phyloP scores from a whole-genome alignment of 2,113 vertebrate genomes.

The Crypturellus undulatus region DNA sequence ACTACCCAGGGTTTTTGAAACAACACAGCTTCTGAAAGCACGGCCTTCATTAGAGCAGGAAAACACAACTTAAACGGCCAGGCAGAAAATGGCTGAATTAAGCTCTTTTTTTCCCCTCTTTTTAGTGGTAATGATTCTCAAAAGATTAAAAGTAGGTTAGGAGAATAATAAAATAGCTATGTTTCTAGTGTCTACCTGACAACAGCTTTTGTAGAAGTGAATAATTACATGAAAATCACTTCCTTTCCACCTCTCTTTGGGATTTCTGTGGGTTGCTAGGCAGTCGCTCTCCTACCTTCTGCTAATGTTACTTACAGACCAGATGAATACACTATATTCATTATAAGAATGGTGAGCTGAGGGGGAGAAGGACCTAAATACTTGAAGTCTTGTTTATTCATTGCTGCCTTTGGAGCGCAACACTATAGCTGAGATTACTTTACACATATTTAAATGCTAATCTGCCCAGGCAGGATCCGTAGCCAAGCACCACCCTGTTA shows the following conservation, averaged over 20 bases:
- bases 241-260: constrained; percentile 81
- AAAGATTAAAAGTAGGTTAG: constrained; percentile 84
- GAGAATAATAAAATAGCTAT: constrained; percentile 82
- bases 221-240: constrained; percentile 86
- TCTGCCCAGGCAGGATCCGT: constrained; percentile 10
- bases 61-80: constrained; percentile 74
- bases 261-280: constrained; percentile 83
- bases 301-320: constrained; percentile 77
- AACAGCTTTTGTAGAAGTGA: constrained; percentile 81
- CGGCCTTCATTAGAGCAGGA: constrained; percentile 58
- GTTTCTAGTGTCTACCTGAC: constrained; percentile 86
- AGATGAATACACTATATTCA: constrained; percentile 76
- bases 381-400: constrained; percentile 67
- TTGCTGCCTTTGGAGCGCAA: constrained; percentile 50
- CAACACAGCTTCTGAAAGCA: constrained; percentile 62
- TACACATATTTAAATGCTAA: constrained; percentile 79
- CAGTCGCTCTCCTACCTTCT: constrained; percentile 61
- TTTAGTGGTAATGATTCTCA: constrained; percentile 72
- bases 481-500: constrained; percentile 39
- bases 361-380: constrained; percentile 62
- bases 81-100: constrained; percentile 81
- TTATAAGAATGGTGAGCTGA: constrained; percentile 42
- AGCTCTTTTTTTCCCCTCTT: constrained; percentile 71
- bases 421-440: constrained; percentile 59
- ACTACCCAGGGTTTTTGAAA: constrained; percentile 37